These are phyloP conservation scores for Molorchus minor DNA, from an alignment of 2,888 invertebrate genomes.

Conservation along the genomic window DNA sequence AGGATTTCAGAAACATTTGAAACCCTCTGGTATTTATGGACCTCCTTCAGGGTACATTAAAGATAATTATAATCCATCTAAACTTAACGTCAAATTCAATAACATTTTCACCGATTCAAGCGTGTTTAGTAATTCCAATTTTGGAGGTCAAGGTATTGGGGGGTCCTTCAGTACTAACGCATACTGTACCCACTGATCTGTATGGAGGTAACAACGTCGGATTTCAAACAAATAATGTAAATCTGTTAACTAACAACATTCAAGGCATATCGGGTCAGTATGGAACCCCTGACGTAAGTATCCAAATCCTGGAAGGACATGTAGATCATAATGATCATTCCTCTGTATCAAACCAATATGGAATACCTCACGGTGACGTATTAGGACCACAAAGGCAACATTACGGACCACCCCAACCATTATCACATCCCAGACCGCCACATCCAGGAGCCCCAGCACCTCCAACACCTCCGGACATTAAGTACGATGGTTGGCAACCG, in stretches of 20 bases:
- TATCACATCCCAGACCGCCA: slow-evolving; percentile 67
- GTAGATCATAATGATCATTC: slow-evolving; percentile 19
- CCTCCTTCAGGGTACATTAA: slow-evolving; percentile 48
- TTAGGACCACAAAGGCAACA: slow-evolving; percentile 28
- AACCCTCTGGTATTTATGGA: slow-evolving; percentile 48
- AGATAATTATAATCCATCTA: slow-evolving; percentile 40
- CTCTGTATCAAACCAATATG: slow-evolving; percentile 41
- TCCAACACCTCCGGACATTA: slow-evolving; percentile 77
- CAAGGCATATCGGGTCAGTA: slow-evolving; percentile 36
- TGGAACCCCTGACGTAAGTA: slow-evolving; percentile 38
- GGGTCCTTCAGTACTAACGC: slow-evolving; percentile 13
- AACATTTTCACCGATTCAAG: too few relatives aligned
- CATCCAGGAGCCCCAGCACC: slow-evolving; percentile 77
- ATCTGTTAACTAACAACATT: not conserved
- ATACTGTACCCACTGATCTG: slow-evolving; percentile 26
- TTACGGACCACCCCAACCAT: slow-evolving; percentile 71
- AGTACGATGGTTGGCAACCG: slow-evolving; percentile 89
- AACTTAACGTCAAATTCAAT: slow-evolving; percentile 37
- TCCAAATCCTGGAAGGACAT: slow-evolving; percentile 12
- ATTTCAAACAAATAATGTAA: slow-evolving; percentile 6
- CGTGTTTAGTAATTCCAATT: too few relatives aligned
- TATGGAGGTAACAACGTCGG: slow-evolving; percentile 16
- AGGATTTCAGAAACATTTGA: slow-evolving; percentile 49
- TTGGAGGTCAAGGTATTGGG: too few relatives aligned
- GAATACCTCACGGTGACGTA: slow-evolving; percentile 33